Conservation (phyloP, 2,113 vertebrate species). For the Danio rerio region GRCz12tu NC_133190.1:9878501-9879000, state of each 20-base stretch:
- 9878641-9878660: slow-evolving; percentile 14
- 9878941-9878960: slow-evolving; percentile 17
- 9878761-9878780: background rate
- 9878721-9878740: background rate
- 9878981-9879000: background rate
- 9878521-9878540: background rate
- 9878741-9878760: background rate
- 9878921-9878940: slow-evolving; percentile 41
- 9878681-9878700: slow-evolving; percentile 27
- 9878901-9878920: slow-evolving; percentile 31
- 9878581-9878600: background rate
- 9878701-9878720: background rate
- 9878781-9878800: slow-evolving; percentile 22
- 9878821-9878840: slow-evolving; percentile 43
- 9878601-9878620: slow-evolving; percentile 24
- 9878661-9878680: slow-evolving; percentile 6
- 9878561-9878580: background rate
- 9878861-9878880: slow-evolving; percentile 40
- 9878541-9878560: background rate
- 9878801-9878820: slow-evolving; percentile 31
- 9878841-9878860: slow-evolving; percentile 40
- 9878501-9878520: background rate
- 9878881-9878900: slow-evolving; percentile 53
- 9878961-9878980: background rate
- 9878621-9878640: background rate